Percentiles rank a stretch among this genome's conserved stretches.
phyloP scores from a whole-genome alignment of 2,888 invertebrate genomes.

The Caenorhabditis parvicauda region DNA sequence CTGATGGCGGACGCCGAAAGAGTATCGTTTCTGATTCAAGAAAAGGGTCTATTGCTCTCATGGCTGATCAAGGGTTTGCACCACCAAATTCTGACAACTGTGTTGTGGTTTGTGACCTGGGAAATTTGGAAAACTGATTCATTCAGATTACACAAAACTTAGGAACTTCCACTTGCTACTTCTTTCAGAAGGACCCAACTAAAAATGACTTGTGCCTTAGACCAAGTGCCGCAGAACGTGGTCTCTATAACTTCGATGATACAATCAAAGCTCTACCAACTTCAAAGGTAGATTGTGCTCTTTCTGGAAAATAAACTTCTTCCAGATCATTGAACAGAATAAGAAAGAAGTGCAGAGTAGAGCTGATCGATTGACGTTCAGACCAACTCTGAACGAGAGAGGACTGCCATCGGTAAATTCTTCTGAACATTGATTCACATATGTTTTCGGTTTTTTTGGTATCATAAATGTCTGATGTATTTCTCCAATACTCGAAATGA shows the following conservation, averaged over 20 bases:
- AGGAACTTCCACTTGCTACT: constrained; percentile 21
- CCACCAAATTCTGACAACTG: constrained; percentile 15
- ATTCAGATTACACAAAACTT: constrained; percentile 20
- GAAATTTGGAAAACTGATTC: too few relatives aligned
- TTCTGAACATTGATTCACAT: too few relatives aligned
- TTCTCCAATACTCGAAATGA: too few relatives aligned
- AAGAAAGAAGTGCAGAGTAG: constrained; percentile 2
- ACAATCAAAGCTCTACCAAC: constrained; percentile 13
- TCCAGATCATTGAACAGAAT: constrained; percentile 11
- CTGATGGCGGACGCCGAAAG: not conserved
- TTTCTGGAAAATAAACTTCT: not conserved
- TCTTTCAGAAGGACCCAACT: constrained; percentile 25
- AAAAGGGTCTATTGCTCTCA: constrained; percentile 18
- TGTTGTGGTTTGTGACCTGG: constrained; percentile 7
- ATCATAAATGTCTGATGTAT: too few relatives aligned
- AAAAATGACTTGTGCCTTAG: constrained; percentile 13
- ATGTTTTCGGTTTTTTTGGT: too few relatives aligned
- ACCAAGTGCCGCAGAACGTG: constrained; percentile 19
- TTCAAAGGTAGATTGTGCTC: not conserved
- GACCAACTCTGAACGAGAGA: constrained; percentile 14
- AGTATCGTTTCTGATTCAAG: constrained; percentile 12
- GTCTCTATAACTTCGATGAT: constrained; percentile 25
- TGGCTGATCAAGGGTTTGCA: constrained; percentile 12
- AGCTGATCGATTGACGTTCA: not conserved
- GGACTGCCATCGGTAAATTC: constrained; percentile 16